Conservation (phyloP, 2,888 invertebrate genomes). For the Lochmaea crataegi region DNA sequence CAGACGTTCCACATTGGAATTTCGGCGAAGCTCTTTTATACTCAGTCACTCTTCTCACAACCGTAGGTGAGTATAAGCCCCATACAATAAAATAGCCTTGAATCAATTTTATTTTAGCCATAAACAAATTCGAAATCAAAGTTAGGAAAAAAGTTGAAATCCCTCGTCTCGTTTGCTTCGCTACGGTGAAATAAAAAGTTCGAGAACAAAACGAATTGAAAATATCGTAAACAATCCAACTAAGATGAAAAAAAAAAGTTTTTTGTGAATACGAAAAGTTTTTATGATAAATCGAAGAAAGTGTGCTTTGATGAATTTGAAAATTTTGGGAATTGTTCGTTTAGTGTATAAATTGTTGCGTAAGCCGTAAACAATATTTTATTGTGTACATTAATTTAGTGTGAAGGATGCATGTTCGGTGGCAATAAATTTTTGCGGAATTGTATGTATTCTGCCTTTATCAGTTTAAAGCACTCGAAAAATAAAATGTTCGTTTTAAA, state of each 20-base stretch:
- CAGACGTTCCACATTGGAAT: constrained; percentile 74
- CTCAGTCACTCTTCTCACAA: constrained; percentile 88
- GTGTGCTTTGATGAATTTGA: too few relatives aligned
- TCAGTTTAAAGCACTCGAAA: too few relatives aligned
- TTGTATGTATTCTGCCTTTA: neutral
- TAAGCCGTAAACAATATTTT: neutral
- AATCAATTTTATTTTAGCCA: neutral
- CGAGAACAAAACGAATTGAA: neutral
- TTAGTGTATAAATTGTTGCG: neutral
- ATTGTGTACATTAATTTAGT: neutral
- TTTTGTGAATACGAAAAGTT: neutral
- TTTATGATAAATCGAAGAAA: too few relatives aligned
- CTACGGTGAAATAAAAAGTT: neutral
- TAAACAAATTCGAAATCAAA: neutral
- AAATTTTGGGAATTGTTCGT: neutral
- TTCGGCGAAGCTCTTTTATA: constrained; percentile 87
- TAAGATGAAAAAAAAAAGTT: constrained; percentile 12
- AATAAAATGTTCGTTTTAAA: too few relatives aligned
- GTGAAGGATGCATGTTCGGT: neutral
- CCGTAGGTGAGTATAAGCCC: constrained; percentile 77
- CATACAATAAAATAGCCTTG: neutral
- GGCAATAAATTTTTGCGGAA: neutral
- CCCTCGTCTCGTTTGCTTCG: neutral
- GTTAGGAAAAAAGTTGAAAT: constrained; percentile 4
- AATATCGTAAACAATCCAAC: constrained; percentile 7